These are phyloP conservation scores for Pteria penguin DNA, from an alignment of 2,888 invertebrate genomes.

Conservation along the genomic window DNA sequence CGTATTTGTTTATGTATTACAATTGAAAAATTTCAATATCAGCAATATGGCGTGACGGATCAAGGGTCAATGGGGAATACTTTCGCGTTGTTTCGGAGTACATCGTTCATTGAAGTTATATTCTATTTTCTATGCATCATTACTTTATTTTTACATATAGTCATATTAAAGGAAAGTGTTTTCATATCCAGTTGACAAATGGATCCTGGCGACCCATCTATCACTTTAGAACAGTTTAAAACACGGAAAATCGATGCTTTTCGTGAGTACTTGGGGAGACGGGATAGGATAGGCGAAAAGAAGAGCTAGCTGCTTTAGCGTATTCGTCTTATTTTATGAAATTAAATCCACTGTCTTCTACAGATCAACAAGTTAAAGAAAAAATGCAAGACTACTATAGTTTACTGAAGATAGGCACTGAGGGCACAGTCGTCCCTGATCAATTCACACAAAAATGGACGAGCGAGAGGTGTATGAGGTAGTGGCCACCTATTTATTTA, in stretches of 20 bases:
- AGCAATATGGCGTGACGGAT: too few species aligned
- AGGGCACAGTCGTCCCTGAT: background rate
- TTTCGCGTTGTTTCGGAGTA: too few species aligned
- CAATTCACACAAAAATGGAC: background rate
- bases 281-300: background rate
- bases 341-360: background rate
- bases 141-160: too few species aligned
- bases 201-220: background rate
- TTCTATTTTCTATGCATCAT: too few species aligned
- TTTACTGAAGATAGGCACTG: background rate
- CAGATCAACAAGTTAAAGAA: background rate
- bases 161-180: too few species aligned
- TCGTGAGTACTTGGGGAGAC: too few species aligned
- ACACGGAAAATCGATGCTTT: conserved; percentile 1
- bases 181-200: too few species aligned
- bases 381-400: background rate
- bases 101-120: too few species aligned
- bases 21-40: too few species aligned
- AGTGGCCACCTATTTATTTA: conserved; percentile 7
- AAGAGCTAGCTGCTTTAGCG: background rate
- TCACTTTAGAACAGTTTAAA: background rate
- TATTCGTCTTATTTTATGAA: background rate
- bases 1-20: too few species aligned
- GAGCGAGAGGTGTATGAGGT: background rate
- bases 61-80: too few species aligned